Percentiles rank a stretch among this genome's conserved stretches.
Conservation (phyloP, 1,140 invertebrate species). For the Microplitis mediator region DNA sequence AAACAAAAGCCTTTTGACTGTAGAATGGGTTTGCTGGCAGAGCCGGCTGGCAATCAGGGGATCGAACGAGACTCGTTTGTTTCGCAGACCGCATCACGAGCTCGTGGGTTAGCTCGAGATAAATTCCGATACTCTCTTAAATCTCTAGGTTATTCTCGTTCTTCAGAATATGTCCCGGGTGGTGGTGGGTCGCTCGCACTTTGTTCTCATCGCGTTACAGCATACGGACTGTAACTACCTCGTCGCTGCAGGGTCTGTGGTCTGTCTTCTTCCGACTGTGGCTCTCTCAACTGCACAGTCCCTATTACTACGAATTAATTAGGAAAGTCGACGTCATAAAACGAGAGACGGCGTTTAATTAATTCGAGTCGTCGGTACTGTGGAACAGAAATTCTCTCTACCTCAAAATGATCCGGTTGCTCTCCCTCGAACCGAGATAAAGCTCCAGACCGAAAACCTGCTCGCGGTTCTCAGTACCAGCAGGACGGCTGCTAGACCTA, state of each 20-base stretch:
- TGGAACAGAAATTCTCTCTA: slow-evolving; percentile 24
- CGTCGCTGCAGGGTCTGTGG: not conserved
- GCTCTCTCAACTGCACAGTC: not conserved
- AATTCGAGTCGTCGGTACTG: slow-evolving; percentile 27
- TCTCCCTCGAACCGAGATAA: slow-evolving; percentile 9
- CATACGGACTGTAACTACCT: no score
- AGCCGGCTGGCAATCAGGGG: not conserved
- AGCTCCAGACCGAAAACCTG: slow-evolving; percentile 4
- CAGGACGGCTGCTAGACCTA: not conserved
- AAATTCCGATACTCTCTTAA: not conserved
- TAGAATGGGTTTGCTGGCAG: no score
- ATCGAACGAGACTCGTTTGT: slow-evolving; percentile 13
- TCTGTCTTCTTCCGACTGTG: not conserved
- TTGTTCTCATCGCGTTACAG: no score
- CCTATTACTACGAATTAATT: slow-evolving; percentile 35
- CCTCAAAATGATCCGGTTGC: slow-evolving; percentile 14
- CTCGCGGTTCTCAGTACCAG: not conserved
- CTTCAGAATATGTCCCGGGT: no score
- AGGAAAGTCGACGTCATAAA: slow-evolving; percentile 36
- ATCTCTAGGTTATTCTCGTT: no score
- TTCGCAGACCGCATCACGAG: not conserved
- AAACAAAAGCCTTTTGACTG: no score
- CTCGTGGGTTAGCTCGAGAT: not conserved
- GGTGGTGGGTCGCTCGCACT: no score
- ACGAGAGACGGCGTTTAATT: slow-evolving; percentile 32